Base-by-base conservation (phyloP, 2,888 invertebrate genomes). In the Hypselothyrea guttata region DNA sequence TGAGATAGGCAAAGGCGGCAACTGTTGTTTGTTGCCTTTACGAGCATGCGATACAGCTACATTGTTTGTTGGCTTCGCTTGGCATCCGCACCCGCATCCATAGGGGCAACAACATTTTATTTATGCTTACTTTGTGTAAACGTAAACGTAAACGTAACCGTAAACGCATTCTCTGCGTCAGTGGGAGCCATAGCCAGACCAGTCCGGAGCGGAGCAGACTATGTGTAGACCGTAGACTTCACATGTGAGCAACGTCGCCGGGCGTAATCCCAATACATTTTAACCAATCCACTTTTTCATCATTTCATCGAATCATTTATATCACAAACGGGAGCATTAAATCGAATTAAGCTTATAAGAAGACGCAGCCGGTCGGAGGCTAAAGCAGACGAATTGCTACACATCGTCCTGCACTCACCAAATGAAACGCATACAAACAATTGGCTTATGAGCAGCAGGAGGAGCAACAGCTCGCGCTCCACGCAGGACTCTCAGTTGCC, bases 291-390 rank as follows among this genome's bases (percentile, higher is more conserved):
- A 82, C 79, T 86, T 82, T 86, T 79, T 86, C 82, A 84, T 85
- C 87, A 86, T 87, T 73, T 79, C 83, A 71, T 75, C 76, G 84
- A 78, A 70, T 77, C 82, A 75, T 87, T 87, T 86, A 87, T 87
- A 86, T 83, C 81, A 73, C 86, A 87, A 86, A 79, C 76, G 79
- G 84, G 82, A 85, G 85, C 78, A 78, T 87, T 86, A 87, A 86
- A 86, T 87, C 77, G 84, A 86, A 83, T 86, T 86, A 86, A 86
- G 75, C 76, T 87, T 76, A 86, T 86, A 84, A 77, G 84, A 67
- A 63, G 71, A 71, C 45, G 52, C 67, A 52, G 49, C 53, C 57
- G 61, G 47, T n/a, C 33, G 33, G n/a, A 16, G 54, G 22, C 16
- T n/a, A 61, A 49, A 57, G 56, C 56, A 61, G 69, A 72, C 68